These are phyloP conservation scores for Xestia c-nigrum DNA, from an alignment of 2,888 invertebrate species.

Conservation along the genomic window DNA sequence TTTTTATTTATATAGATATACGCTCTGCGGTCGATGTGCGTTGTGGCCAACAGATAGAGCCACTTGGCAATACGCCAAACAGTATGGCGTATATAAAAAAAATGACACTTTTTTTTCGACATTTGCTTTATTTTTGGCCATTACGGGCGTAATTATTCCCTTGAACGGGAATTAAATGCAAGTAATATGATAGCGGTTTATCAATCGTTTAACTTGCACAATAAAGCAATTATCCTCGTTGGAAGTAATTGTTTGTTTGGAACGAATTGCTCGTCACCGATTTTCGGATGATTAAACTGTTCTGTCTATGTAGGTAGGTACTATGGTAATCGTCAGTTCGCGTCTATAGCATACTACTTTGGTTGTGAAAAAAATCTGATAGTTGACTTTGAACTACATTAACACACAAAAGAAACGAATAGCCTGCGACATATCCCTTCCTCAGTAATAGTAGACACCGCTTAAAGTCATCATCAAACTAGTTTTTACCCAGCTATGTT, in stretches of 20 bases:
- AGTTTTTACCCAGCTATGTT: too few species aligned
- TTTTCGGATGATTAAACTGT: constrained; percentile 14
- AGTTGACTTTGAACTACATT: background rate
- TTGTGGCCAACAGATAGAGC: constrained; percentile 71
- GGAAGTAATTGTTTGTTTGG: constrained; percentile 39
- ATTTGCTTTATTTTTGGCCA: constrained; percentile 45
- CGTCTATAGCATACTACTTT: background rate
- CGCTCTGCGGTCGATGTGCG: constrained; percentile 67
- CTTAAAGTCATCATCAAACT: background rate
- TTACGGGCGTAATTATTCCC: constrained; percentile 50
- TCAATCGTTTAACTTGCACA: constrained; percentile 41
- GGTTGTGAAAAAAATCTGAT: background rate
- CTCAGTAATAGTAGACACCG: background rate
- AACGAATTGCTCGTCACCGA: background rate
- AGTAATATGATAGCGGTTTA: constrained; percentile 50
- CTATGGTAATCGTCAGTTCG: background rate
- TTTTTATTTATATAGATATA: too few species aligned
- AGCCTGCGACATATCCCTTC: too few species aligned
- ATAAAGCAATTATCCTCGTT: constrained; percentile 44
- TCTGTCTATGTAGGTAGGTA: background rate
- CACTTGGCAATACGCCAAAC: constrained; percentile 80
- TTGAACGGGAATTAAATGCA: constrained; percentile 49
- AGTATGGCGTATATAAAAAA: constrained; percentile 72
- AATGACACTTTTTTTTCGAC: constrained; percentile 44
- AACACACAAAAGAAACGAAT: background rate